Evolutionary conservation across 2,113 vertebrate species (phyloP).

Genomic region (Gallinago paraguaiae): DNA sequence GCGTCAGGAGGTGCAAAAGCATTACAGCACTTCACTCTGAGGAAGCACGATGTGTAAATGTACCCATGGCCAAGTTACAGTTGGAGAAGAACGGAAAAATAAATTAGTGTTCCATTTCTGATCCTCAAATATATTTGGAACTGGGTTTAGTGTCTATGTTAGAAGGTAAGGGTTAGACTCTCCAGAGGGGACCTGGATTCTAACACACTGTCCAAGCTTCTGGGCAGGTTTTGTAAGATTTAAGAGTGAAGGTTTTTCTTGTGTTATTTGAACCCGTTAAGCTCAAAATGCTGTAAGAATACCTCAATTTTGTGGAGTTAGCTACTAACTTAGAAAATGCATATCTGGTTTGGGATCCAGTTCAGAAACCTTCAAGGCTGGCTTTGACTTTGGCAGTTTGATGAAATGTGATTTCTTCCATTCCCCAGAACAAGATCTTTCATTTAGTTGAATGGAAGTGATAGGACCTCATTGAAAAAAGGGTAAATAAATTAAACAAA

Average conservation of each 20-base stretch:
- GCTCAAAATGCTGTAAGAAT: background rate
- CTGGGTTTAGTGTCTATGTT: background rate
- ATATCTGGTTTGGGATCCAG: background rate
- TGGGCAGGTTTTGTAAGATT: background rate
- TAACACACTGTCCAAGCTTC: background rate
- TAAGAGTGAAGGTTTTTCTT: background rate
- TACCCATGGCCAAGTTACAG: background rate
- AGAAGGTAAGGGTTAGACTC: background rate
- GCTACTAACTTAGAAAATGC: background rate
- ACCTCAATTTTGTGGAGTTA: background rate
- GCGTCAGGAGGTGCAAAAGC: background rate
- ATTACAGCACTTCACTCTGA: background rate
- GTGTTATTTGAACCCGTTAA: background rate
- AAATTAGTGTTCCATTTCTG: background rate
- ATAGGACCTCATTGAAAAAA: background rate
- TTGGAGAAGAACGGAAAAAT: background rate
- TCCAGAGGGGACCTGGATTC: background rate
- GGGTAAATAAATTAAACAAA: background rate
- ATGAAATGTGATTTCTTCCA: background rate
- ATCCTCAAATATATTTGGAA: background rate
- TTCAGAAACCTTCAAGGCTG: background rate
- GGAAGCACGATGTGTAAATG: background rate
- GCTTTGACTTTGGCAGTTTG: background rate
- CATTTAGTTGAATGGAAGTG: background rate
- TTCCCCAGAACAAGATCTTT: background rate